Base-by-base conservation (phyloP, 2,113 vertebrate genomes). In the Leptocoma aspasia region DNA sequence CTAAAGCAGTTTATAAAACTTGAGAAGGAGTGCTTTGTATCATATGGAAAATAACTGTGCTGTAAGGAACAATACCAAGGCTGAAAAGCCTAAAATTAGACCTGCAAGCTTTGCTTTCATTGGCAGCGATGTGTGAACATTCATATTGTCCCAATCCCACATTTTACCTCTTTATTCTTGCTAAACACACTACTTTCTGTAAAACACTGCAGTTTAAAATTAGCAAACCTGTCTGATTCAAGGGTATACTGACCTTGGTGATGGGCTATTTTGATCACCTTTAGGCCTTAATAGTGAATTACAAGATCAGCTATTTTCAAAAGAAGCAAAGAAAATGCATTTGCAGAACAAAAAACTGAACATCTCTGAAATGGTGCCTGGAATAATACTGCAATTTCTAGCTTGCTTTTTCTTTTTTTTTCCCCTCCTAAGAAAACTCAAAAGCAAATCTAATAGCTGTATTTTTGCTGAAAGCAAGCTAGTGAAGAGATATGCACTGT, bases 41-140 rank as follows among this genome's bases (percentile, higher is more conserved):
- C 47, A 57, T 93, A 95, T 94, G 94, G 97, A 97, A 97, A 97
- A 95, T 97, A 94, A 86, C 90, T 89, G 73, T 77, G 69, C 91
- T 89, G 79, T 90, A 96, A 96, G 86, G 91, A 95, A 95, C 92
- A 98, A 96, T 92, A 97, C 92, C 98, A 97, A 97, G 97, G 97
- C 96, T 96, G 79, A 88, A 82, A 95, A 90, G 83, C 56, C 96
- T 98, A 97, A 98, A 98, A 98, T 97, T 98, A 98, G 97, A 95
- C 94, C 86, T 95, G 93, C 70, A n/a, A 86, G 93, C 81, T 96
- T 90, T 96, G 82, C 96, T 95, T 93, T 94, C 89, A 71, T 96
- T 97, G 94, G 96, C 95, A 97, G 61, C 18, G 2, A 49, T 56
- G 56, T 76, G 82, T 56, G 64, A 12, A 16, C 83, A 90, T 65